phyloP scores from a whole-genome alignment of 2,113 vertebrate species.

The Argyrosomus japonicus region DNA sequence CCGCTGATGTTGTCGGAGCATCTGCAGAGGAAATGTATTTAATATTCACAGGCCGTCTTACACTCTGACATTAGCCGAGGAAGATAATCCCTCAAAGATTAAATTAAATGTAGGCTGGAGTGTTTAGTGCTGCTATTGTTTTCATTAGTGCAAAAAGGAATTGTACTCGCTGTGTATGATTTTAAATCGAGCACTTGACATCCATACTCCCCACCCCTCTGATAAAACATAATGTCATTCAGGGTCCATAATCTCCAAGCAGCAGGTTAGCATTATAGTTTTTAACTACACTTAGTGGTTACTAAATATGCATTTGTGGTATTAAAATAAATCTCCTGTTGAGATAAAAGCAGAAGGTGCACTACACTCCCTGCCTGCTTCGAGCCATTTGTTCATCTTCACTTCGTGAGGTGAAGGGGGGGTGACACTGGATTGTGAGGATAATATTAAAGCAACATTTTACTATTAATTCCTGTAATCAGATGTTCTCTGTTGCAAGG shows the following conservation, averaged over 20 bases:
- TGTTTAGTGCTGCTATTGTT: constrained; percentile 84
- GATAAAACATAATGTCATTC: constrained; percentile 76
- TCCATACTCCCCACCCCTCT: constrained; percentile 46
- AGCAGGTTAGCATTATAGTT: constrained; percentile 85
- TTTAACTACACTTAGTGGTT: constrained; percentile 82
- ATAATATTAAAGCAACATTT: constrained; percentile 48
- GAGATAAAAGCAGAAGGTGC: constrained; percentile 82
- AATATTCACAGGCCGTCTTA: constrained; percentile 79
- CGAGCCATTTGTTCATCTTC: constrained; percentile 59
- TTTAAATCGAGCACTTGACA: constrained; percentile 71
- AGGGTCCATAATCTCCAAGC: constrained; percentile 77
- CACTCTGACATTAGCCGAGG: constrained; percentile 76
- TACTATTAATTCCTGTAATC: constrained; percentile 43
- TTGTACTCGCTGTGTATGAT: constrained; percentile 65
- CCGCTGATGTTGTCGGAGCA: constrained; percentile 69
- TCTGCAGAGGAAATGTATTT: constrained; percentile 83
- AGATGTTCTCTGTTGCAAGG: constrained; percentile 46
- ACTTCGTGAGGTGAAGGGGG: constrained; percentile 17
- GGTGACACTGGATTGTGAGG: not conserved
- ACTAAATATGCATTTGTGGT: constrained; percentile 80
- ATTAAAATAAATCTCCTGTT: constrained; percentile 82
- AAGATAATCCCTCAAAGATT: constrained; percentile 84
- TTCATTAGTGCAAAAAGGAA: constrained; percentile 81
- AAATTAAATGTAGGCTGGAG: constrained; percentile 83
- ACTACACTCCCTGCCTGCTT: constrained; percentile 55